Evolutionary conservation across 2,888 invertebrate genomes (phyloP).

Genomic region (Sialis lutaria): DNA sequence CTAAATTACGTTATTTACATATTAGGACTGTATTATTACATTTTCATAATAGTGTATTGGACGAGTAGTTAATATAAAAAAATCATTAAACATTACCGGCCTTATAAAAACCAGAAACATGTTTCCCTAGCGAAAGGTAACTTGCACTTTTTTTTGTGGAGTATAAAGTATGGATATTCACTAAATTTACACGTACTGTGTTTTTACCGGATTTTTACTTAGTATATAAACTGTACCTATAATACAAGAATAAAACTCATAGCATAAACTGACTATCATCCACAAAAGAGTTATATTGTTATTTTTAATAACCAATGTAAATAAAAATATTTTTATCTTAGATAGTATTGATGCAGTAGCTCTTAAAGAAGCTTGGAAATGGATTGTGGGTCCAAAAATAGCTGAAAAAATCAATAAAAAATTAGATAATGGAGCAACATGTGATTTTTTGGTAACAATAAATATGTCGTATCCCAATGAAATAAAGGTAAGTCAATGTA

Average conservation of each 20-base stretch:
- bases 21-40: not conserved
- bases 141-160: too few relatives aligned
- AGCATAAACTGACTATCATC: too few relatives aligned
- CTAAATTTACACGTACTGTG: conserved; percentile 10
- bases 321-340: conserved; percentile 6
- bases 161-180: too few relatives aligned
- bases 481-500: conserved; percentile 19
- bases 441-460: conserved; percentile 42
- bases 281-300: too few relatives aligned
- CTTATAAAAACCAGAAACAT: too few relatives aligned
- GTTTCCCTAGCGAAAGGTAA: too few relatives aligned
- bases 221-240: too few relatives aligned
- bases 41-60: conserved; percentile 6
- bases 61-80: too few relatives aligned
- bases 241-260: too few relatives aligned
- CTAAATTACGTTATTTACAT: conserved; percentile 10
- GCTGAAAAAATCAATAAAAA: conserved; percentile 32
- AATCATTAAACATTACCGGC: too few relatives aligned
- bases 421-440: conserved; percentile 36
- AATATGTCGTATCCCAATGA: conserved; percentile 37
- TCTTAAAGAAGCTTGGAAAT: conserved; percentile 69
- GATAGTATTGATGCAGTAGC: conserved; percentile 24
- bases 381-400: conserved; percentile 42
- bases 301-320: too few relatives aligned
- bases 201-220: not conserved